Evolutionary conservation across 1,140 invertebrate species (phyloP).

Genomic region (Argopecten irradians): DNA sequence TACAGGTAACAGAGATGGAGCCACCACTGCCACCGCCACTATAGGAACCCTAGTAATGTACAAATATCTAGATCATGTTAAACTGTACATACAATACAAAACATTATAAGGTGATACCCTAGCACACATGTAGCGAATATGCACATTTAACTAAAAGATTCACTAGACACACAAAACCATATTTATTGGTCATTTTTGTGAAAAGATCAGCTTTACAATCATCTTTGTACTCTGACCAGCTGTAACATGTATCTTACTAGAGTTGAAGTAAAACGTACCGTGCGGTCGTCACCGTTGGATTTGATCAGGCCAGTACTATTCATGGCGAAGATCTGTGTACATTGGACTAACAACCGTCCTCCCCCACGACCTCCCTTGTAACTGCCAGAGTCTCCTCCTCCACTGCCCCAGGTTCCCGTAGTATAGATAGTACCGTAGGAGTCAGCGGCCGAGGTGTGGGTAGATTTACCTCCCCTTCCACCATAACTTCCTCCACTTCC

Average conservation of each 20-base stretch:
- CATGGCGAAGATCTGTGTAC: conserved; percentile 34
- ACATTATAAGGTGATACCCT: no score
- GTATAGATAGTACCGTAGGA: conserved; percentile 64
- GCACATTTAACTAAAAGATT: no score
- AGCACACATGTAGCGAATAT: no score
- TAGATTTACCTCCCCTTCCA: conserved; percentile 57
- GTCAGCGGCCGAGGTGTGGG: conserved; percentile 27
- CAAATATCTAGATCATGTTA: neutral
- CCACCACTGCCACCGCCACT: conserved; percentile 66
- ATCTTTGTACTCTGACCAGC: neutral
- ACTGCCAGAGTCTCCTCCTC: conserved; percentile 59
- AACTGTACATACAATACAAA: no score
- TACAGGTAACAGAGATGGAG: conserved; percentile 59
- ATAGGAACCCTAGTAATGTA: conserved; percentile 50
- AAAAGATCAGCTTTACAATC: no score
- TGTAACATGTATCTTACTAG: neutral
- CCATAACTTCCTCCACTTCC: conserved; percentile 65
- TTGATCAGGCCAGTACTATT: conserved; percentile 49
- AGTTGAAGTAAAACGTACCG: conserved; percentile 48
- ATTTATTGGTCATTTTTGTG: no score
- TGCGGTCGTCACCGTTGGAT: conserved; percentile 52
- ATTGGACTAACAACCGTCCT: conserved; percentile 53
- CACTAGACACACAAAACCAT: no score
- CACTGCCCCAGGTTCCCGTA: conserved; percentile 63
- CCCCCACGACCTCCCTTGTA: conserved; percentile 63